Percentiles rank a stretch among this genome's conserved stretches.
phyloP scores from a whole-genome alignment of 1,140 invertebrate species.

The Whitmania pigra region DNA sequence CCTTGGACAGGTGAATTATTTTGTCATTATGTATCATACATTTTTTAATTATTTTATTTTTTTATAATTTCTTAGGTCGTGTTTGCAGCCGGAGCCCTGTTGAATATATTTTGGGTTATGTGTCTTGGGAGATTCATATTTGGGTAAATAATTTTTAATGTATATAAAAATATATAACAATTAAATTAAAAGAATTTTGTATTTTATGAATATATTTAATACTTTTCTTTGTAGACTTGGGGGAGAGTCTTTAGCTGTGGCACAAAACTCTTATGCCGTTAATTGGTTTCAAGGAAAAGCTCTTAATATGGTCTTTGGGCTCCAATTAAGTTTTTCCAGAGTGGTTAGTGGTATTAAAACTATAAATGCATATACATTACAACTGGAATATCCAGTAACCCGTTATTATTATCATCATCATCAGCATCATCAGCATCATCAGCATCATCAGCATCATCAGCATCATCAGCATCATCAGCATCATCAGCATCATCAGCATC shows the following conservation, averaged over 20 bases:
- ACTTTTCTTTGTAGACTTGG: constrained; percentile 58
- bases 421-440: no score
- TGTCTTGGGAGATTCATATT: constrained; percentile 86
- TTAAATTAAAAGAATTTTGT: not conserved
- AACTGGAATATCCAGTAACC: no score
- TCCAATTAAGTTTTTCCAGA: constrained; percentile 76
- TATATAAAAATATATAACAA: not conserved
- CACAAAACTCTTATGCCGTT: constrained; percentile 94
- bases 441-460: no score
- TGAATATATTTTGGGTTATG: constrained; percentile 77
- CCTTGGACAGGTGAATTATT: constrained; percentile 52
- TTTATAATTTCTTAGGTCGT: constrained; percentile 11
- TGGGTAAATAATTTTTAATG: constrained; percentile 53
- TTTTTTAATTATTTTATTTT: not conserved
- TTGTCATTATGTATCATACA: not conserved
- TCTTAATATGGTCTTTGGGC: constrained; percentile 94
- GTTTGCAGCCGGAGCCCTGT: constrained; percentile 48
- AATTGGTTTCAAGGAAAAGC: constrained; percentile 95
- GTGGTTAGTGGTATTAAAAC: constrained; percentile 43
- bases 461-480: no score
- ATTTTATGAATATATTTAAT: not conserved
- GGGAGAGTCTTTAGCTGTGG: constrained; percentile 84
- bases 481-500: no score
- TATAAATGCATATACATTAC: not conserved
- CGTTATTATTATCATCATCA: no score